phyloP scores from a whole-genome alignment of 2,113 vertebrate species.

The Pristiophorus japonicus region DNA sequence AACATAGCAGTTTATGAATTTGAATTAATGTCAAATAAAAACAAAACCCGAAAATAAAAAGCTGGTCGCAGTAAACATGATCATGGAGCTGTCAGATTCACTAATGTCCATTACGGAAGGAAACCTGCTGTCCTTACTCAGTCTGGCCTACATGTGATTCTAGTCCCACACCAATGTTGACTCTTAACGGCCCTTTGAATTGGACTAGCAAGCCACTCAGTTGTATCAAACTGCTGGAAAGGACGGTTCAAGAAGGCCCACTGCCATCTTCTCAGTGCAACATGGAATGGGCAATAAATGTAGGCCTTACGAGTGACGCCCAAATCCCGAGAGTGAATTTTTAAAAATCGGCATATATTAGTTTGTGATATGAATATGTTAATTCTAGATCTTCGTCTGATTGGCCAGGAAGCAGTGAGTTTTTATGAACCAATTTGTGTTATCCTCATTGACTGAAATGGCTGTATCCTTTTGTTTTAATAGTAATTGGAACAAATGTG shows the following conservation, averaged over 20 bases:
- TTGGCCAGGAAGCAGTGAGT: too few relatives aligned
- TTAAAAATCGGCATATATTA: neutral
- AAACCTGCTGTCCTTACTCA: neutral
- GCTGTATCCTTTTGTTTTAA: neutral
- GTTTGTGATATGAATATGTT: neutral
- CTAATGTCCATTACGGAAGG: neutral
- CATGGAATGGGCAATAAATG: neutral
- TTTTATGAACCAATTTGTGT: too few relatives aligned
- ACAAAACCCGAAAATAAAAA: neutral
- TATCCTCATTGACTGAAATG: slow-evolving; percentile 8
- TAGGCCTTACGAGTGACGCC: neutral
- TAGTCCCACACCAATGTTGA: neutral
- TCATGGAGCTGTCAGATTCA: neutral
- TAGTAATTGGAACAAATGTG: neutral
- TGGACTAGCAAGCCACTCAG: neutral
- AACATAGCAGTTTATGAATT: neutral
- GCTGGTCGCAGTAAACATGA: neutral
- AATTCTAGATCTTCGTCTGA: neutral
- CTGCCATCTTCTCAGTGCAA: neutral
- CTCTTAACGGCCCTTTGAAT: neutral
- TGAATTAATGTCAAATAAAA: neutral
- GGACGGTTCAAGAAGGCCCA: neutral
- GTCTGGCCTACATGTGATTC: neutral
- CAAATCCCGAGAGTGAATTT: neutral
- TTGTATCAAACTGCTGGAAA: neutral